These are phyloP conservation scores for Tyria jacobaeae DNA, from an alignment of 2,888 invertebrate genomes.

Conservation along the genomic window DNA sequence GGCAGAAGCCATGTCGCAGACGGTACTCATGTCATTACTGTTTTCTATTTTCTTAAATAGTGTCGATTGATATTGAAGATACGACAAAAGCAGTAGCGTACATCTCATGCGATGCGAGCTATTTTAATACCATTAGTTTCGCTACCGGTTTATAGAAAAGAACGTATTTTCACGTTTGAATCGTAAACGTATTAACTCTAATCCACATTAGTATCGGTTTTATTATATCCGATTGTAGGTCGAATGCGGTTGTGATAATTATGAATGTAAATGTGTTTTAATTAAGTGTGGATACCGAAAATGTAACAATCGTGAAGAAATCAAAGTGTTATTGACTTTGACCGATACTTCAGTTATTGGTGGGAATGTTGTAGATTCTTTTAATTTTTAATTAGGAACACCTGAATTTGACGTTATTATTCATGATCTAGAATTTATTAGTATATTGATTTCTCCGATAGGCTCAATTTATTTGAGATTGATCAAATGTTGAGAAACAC, in stretches of 20 bases:
- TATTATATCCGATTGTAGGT: constrained; percentile 28
- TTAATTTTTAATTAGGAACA: constrained; percentile 4
- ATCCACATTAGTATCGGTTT: constrained; percentile 32
- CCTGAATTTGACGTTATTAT: background rate
- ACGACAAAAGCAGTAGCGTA: background rate
- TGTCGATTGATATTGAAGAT: background rate
- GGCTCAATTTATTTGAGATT: too few relatives aligned
- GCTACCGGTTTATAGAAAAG: constrained; percentile 34
- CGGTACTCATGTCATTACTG: too few relatives aligned
- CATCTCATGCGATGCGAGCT: too few relatives aligned
- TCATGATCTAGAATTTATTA: constrained; percentile 3
- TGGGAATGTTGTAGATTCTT: background rate
- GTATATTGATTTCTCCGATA: background rate
- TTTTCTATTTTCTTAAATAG: too few relatives aligned
- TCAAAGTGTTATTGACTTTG: constrained; percentile 13
- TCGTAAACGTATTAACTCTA: constrained; percentile 33
- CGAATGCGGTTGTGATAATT: constrained; percentile 36
- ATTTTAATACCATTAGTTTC: constrained; percentile 2
- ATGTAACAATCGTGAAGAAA: constrained; percentile 17
- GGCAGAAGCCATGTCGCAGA: too few relatives aligned
- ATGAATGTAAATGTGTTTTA: constrained; percentile 43
- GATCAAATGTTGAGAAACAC: too few relatives aligned
- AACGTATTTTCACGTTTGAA: constrained; percentile 21
- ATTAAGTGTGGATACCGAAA: constrained; percentile 33
- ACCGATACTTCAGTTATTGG: constrained; percentile 3